Percentiles rank a stretch among this genome's conserved stretches.
phyloP scores from a whole-genome alignment of 1,140 invertebrate genomes.

The Nautilus pompilius region DNA sequence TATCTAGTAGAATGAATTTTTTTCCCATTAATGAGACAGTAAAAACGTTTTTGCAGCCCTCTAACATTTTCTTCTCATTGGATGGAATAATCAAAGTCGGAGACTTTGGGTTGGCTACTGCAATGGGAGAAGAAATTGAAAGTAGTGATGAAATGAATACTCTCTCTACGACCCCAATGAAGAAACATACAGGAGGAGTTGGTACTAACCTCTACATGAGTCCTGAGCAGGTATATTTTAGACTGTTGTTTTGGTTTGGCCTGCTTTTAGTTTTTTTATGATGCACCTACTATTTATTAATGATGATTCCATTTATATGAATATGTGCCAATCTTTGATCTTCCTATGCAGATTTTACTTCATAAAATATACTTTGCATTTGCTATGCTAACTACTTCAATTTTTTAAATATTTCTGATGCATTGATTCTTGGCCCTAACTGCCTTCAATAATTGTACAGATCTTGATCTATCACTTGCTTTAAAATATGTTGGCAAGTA shows the following conservation, averaged over 20 bases:
- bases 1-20: too few species aligned
- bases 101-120: conserved; percentile 93
- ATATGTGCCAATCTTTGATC: conserved; percentile 5
- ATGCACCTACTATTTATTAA: neutral
- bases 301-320: neutral
- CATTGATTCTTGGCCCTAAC: too few species aligned
- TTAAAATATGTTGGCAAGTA: too few species aligned
- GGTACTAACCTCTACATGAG: conserved; percentile 97
- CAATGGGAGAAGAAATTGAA: conserved; percentile 63
- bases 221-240: conserved; percentile 75
- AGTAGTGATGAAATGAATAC: conserved; percentile 16
- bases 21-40: too few species aligned
- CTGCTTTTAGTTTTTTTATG: too few species aligned
- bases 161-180: conserved; percentile 24
- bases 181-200: conserved; percentile 67
- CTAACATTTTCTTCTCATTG: conserved; percentile 92
- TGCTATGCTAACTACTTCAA: too few species aligned
- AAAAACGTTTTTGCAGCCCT: conserved; percentile 70
- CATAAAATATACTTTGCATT: too few species aligned
- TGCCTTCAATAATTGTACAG: too few species aligned
- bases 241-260: neutral
- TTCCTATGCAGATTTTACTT: too few species aligned
- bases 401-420: too few species aligned
- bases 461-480: too few species aligned
- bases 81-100: conserved; percentile 88